Conservation (phyloP, 2,888 invertebrate species). For the Hypercompe scribonia region DNA sequence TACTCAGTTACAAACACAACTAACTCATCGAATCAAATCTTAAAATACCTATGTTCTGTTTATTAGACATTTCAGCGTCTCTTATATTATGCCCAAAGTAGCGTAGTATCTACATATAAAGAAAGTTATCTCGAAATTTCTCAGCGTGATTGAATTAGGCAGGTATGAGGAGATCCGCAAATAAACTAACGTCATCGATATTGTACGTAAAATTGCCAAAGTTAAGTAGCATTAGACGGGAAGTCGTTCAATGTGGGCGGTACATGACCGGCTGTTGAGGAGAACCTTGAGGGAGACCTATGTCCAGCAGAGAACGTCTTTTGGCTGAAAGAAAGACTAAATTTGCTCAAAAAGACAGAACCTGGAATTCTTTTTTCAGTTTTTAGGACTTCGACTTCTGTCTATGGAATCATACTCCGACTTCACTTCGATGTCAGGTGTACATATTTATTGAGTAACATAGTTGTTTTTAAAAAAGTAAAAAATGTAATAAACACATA, state of each 20-base stretch:
- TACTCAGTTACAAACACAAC: neutral
- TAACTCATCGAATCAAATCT: neutral
- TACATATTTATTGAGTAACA: neutral
- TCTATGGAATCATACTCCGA: neutral
- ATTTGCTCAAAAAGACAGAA: neutral
- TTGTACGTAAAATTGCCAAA: no score
- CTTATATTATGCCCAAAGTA: neutral
- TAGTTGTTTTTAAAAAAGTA: neutral
- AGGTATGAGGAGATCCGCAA: no score
- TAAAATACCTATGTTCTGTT: neutral
- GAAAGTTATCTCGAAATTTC: no score
- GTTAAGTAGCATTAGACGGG: no score
- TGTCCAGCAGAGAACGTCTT: no score
- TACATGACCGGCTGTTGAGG: no score
- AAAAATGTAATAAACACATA: neutral
- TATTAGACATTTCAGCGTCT: neutral
- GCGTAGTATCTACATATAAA: neutral
- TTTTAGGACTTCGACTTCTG: neutral
- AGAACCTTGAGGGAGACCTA: no score
- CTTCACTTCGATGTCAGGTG: neutral
- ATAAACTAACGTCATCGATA: no score
- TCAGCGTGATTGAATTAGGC: no score
- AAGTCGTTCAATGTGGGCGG: no score
- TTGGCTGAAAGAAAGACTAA: no score
- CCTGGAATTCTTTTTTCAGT: neutral